Conservation (phyloP, 2,888 invertebrate species). For the Odontocerum albicorne region DNA sequence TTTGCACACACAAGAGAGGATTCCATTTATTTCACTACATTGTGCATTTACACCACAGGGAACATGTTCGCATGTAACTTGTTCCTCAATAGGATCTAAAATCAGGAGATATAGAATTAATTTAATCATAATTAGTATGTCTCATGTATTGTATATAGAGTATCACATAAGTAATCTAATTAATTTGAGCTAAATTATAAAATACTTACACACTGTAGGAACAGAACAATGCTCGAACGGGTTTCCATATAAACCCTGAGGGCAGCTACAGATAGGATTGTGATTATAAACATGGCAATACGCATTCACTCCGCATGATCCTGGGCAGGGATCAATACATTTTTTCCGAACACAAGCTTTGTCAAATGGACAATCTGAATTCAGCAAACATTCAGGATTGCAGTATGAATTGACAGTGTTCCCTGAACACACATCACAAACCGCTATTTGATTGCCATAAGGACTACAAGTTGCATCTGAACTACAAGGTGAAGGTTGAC, state of each 20-base stretch:
- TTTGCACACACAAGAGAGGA: slow-evolving; percentile 70
- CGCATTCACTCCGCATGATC: slow-evolving; percentile 76
- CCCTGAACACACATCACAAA: slow-evolving; percentile 77
- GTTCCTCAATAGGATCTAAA: slow-evolving; percentile 47
- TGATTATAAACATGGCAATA: slow-evolving; percentile 71
- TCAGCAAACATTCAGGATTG: slow-evolving; percentile 79
- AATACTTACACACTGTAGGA: slow-evolving; percentile 56
- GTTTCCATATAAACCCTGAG: slow-evolving; percentile 69
- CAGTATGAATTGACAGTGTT: slow-evolving; percentile 72
- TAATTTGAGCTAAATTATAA: neutral
- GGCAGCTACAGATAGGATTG: slow-evolving; percentile 72
- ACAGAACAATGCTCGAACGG: slow-evolving; percentile 75
- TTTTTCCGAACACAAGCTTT: slow-evolving; percentile 73
- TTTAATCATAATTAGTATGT: too few relatives aligned
- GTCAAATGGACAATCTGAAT: slow-evolving; percentile 78
- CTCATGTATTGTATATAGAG: neutral
- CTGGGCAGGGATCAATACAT: slow-evolving; percentile 78
- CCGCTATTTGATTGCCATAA: slow-evolving; percentile 73
- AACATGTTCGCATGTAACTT: slow-evolving; percentile 65
- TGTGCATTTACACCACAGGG: slow-evolving; percentile 75
- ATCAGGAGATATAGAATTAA: slow-evolving; percentile 2
- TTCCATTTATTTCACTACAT: slow-evolving; percentile 66
- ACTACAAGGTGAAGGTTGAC: slow-evolving; percentile 78
- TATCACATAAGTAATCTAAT: neutral
- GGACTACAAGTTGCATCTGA: slow-evolving; percentile 67